Base-by-base conservation (phyloP, 2,113 vertebrate species). In the Plotosus lineatus region DNA sequence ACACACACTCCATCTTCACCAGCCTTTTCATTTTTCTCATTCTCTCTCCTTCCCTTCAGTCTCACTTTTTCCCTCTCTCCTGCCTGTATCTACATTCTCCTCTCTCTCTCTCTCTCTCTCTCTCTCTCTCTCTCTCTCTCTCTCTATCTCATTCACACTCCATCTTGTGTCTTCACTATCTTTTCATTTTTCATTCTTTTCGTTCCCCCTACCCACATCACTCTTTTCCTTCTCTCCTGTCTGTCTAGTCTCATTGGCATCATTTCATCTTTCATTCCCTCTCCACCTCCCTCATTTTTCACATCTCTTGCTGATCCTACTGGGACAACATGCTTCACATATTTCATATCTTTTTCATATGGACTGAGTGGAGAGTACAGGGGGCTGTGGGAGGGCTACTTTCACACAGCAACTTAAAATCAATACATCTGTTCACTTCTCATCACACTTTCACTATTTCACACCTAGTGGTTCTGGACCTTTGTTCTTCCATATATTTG, bases 341-440 rank as follows among this genome's bases (percentile, higher is more conserved):
- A n/a, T 44, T 28, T 56, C 31, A 68, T 79, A 51, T 79, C 36
- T 44, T 68, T 26, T 48, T 79, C 33, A 79, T 46, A 69, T 46
- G 66, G 28, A 8, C 63, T 79, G 77, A 55, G 38, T 12, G 36
- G 51, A 53, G n/a, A 28, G 6, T 17, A 21, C 71, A 51, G 46
- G 48, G 26, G 46, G 46, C 71, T 36, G 28, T 31, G 50, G 50
- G 65, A 40, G 38, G 28, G 38, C 50, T 14, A 36, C 50, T 42
- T 14, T 9, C 40, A 56, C 14, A 55, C 33, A 56, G 50, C 46
- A 21, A 51, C 44, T 73, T 33, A 14, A 73, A 73, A 73, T 73
- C 71, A 73, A 73, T 73, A 51, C 71, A 73, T 73, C 71, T 36
- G 71, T 73, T 73, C 71, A 73, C 71, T 73, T 73, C 71, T 73